Evolutionary conservation across 2,797 vertebrate species (phyloP), one percentile per base, ranked within the genome.

Genomic region (Aphelocoma californica): DNA sequence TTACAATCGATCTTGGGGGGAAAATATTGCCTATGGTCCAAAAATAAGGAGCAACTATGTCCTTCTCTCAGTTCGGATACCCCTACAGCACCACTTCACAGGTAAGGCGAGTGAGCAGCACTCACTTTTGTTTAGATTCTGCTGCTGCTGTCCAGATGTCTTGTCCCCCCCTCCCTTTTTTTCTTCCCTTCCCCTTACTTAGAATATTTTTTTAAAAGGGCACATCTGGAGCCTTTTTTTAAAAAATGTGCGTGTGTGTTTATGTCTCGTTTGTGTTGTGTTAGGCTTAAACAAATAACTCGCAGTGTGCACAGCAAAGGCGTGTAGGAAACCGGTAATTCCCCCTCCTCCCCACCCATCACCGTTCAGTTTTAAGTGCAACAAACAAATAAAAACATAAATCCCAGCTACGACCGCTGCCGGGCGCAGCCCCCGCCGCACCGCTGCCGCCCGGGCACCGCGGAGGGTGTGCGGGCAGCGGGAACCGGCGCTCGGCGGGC

Each of bases 11-110:
- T 98, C 98, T 98, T 98, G 98, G 97, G 97, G 97, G 93, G 88
- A 72, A 95, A 98, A 98, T 98, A 98, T 98, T 98, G 98, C 98
- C 98, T 98, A 98, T 98, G 98, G 98, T 98, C 97, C 98, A 98
- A 98, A 98, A 99, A 92, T 88, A 94, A 98, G 98, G 98, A 98
- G 98, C 98, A 97, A 98, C 98, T 94, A 99, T 99, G 99, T 99
- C 99, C 98, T 99, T 99, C 98, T 98, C 99, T 86, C 99, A 99
- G 97, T 99, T 99, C 97, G 99, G 99, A 98, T 99, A 99, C 96
- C 99, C 99, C 51, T 99, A 99, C 96, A 98, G 98, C 98, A 98
- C 98, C 97, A 98, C 99, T 97, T 99, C 99, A 94, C 99, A 99
- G 99, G 99, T 99, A 99, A 99, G 98, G 65, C 81, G 80, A 91